A percentile compares a stretch with the other conserved stretches of the same genome.
phyloP scores from a whole-genome alignment of 2,113 vertebrate species.

The Vulpes lagopus region DNA sequence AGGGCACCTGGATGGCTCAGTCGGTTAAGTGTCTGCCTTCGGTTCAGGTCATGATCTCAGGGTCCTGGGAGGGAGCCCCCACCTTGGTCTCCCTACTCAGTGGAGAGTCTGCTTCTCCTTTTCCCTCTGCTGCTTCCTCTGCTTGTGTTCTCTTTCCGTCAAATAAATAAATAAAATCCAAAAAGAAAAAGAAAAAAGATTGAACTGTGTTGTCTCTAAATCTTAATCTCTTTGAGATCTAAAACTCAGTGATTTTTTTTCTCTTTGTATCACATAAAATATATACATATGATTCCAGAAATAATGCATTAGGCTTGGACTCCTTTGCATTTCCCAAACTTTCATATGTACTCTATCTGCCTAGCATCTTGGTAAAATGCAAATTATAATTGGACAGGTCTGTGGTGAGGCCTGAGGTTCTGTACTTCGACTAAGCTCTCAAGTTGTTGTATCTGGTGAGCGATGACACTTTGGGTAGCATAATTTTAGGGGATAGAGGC shows the following conservation, averaged over 20 bases:
- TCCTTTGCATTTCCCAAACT: background rate
- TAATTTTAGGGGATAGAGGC: background rate
- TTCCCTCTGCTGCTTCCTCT: too few species aligned
- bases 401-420: background rate
- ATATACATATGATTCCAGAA: background rate
- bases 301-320: background rate
- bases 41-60: too few species aligned
- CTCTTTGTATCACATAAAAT: background rate
- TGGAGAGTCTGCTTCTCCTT: too few species aligned
- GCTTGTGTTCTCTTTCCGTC: too few species aligned
- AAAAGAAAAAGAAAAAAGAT: background rate
- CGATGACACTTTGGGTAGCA: background rate
- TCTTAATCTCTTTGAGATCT: slow-evolving; percentile 22
- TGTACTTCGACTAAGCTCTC: background rate
- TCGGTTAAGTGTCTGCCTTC: too few species aligned
- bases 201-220: slow-evolving; percentile 22
- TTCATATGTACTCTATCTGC: background rate
- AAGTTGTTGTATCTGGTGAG: background rate
- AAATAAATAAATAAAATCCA: too few species aligned
- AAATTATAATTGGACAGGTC: background rate
- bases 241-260: slow-evolving; percentile 27
- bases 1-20: too few species aligned
- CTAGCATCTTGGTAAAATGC: background rate
- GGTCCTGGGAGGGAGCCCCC: too few species aligned
- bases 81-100: too few species aligned